Evolutionary conservation across 2,888 invertebrate genomes (phyloP).

Genomic region (Ophioninae sp.): DNA sequence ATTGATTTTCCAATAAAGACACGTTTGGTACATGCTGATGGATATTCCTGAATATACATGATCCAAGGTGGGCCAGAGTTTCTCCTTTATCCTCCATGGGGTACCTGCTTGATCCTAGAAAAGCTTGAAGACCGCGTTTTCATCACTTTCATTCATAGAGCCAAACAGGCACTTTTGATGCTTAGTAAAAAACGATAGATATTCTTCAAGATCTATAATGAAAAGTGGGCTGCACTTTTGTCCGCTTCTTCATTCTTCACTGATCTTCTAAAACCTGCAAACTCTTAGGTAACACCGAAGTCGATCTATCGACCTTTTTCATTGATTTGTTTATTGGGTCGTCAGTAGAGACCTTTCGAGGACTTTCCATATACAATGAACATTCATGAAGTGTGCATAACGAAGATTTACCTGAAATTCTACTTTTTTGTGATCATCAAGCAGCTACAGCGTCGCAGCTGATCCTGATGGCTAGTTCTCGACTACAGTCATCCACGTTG

Average conservation of each 20-base stretch:
- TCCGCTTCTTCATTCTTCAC: neutral
- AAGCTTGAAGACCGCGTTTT: too few relatives aligned
- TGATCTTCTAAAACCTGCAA: neutral
- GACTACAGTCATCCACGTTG: neutral
- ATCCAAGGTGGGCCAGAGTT: too few relatives aligned
- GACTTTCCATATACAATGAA: neutral
- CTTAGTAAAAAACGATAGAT: too few relatives aligned
- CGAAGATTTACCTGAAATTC: neutral
- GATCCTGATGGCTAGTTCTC: neutral
- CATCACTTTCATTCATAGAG: too few relatives aligned
- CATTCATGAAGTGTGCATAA: neutral
- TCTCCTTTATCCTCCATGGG: neutral
- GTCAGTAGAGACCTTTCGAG: neutral
- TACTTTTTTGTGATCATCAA: neutral
- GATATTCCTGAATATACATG: too few relatives aligned
- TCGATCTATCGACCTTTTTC: neutral
- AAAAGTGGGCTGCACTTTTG: too few relatives aligned
- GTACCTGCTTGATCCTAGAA: neutral
- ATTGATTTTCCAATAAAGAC: too few relatives aligned
- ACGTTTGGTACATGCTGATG: too few relatives aligned
- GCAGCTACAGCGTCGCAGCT: neutral
- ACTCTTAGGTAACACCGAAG: neutral
- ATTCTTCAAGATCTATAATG: too few relatives aligned
- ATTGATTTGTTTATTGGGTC: neutral
- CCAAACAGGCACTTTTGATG: too few relatives aligned